Evolutionary conservation across 2,797 vertebrate genomes (phyloP).

Genomic region (Lates japonicus): DNA sequence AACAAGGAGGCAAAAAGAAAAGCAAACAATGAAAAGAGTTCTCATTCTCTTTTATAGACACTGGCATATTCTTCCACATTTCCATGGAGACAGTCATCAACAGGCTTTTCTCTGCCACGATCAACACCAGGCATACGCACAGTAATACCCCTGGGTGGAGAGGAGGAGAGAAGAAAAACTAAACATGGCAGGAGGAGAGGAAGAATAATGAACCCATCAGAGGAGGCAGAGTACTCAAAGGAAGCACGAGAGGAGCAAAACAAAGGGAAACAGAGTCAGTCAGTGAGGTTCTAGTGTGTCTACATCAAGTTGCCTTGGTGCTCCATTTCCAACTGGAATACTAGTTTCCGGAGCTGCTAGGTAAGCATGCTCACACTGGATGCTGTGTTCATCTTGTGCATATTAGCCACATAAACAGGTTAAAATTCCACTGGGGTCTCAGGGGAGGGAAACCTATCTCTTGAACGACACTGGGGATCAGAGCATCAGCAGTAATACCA

Average conservation of each 20-base stretch:
- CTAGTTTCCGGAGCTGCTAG: slow-evolving; percentile 22
- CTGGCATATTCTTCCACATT: slow-evolving; percentile 57
- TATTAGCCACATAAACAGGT: slow-evolving; percentile 72
- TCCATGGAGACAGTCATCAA: slow-evolving; percentile 66
- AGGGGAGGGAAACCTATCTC: slow-evolving; percentile 50
- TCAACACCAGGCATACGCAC: slow-evolving; percentile 56
- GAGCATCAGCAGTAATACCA: slow-evolving; percentile 74
- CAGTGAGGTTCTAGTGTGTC: slow-evolving; percentile 25
- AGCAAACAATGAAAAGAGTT: slow-evolving; percentile 68
- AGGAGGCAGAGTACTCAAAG: slow-evolving; percentile 50
- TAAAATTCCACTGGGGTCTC: slow-evolving; percentile 67
- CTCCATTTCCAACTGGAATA: slow-evolving; percentile 38
- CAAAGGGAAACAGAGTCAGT: slow-evolving; percentile 31
- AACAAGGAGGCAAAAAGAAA: slow-evolving; percentile 31
- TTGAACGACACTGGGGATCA: slow-evolving; percentile 59
- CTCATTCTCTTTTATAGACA: slow-evolving; percentile 62
- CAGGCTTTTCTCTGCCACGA: slow-evolving; percentile 64
- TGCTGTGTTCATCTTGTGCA: slow-evolving; percentile 61
- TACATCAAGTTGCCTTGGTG: slow-evolving; percentile 17
- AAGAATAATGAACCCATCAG: slow-evolving; percentile 68
- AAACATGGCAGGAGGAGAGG: slow-evolving; percentile 56
- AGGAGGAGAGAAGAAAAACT: slow-evolving; percentile 43
- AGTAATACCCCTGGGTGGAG: slow-evolving; percentile 64
- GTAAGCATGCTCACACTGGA: not conserved
- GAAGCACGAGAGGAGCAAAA: slow-evolving; percentile 41